These are phyloP conservation scores for Coreius guichenoti DNA, from an alignment of 2,797 vertebrate species.

Conservation along the genomic window DNA sequence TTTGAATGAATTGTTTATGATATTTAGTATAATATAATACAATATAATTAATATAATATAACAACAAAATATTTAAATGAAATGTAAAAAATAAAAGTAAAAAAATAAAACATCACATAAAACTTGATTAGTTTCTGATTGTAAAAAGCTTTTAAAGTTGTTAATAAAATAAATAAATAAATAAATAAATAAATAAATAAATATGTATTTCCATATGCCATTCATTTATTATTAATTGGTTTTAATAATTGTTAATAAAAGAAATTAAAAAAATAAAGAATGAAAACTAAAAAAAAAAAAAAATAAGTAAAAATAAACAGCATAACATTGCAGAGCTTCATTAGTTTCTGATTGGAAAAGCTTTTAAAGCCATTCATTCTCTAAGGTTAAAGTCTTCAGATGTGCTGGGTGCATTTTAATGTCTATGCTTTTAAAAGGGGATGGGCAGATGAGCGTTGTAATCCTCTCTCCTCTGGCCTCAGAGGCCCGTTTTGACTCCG, in stretches of 20 bases:
- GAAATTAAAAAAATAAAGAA: neutral
- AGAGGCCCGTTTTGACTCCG: conserved; percentile 65
- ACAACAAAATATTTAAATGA: neutral
- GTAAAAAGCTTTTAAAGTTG: conserved; percentile 48
- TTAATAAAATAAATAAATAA: neutral
- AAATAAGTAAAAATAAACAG: conserved; percentile 18
- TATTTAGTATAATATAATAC: neutral
- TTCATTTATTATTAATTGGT: neutral
- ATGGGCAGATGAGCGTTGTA: conserved; percentile 55
- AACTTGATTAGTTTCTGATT: conserved; percentile 55
- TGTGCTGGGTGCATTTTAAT: conserved; percentile 73
- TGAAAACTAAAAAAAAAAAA: neutral
- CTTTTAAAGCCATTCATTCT: conserved; percentile 59
- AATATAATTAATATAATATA: neutral
- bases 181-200: neutral
- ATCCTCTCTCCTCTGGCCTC: conserved; percentile 54
- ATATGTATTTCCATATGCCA: neutral
- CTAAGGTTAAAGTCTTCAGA: conserved; percentile 65
- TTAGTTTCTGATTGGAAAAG: conserved; percentile 62
- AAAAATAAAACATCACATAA: conserved; percentile 1
- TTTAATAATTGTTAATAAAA: neutral
- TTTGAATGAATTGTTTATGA: neutral
- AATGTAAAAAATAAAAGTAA: neutral
- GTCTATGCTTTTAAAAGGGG: conserved; percentile 59
- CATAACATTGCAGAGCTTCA: conserved; percentile 46